Conservation (phyloP, 2,113 vertebrate genomes). For the Emydocephalus ijimae region DNA sequence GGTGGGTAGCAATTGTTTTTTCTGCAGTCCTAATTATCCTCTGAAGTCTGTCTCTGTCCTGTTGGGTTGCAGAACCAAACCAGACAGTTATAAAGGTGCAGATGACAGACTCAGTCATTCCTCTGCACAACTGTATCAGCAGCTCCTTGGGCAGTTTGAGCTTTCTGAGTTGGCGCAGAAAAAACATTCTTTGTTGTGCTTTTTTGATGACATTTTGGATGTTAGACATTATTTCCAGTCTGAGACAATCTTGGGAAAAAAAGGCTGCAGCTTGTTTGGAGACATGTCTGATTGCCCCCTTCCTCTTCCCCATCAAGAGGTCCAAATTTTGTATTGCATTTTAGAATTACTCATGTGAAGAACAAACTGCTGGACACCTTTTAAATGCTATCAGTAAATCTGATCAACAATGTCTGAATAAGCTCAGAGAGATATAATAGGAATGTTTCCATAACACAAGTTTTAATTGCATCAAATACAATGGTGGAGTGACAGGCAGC, state of each 20-base stretch:
- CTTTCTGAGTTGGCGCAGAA: too few species aligned
- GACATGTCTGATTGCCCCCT: too few species aligned
- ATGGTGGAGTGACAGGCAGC: constrained; percentile 9
- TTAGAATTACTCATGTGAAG: neutral
- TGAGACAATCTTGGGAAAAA: neutral
- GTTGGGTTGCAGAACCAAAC: too few species aligned
- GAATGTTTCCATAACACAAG: constrained; percentile 13
- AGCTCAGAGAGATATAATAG: neutral
- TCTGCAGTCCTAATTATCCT: too few species aligned
- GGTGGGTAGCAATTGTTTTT: too few species aligned
- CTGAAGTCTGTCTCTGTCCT: too few species aligned
- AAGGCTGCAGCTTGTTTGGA: neutral
- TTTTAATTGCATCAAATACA: neutral
- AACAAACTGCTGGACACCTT: neutral
- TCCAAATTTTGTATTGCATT: neutral
- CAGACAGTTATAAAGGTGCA: too few species aligned
- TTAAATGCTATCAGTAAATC: neutral
- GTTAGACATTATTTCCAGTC: neutral
- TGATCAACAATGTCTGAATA: neutral
- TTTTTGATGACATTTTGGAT: too few species aligned
- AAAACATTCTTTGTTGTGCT: too few species aligned
- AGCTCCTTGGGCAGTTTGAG: too few species aligned
- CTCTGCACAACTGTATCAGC: too few species aligned
- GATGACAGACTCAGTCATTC: too few species aligned
- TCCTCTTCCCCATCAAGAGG: neutral